Evolutionary conservation across 2,888 invertebrate genomes (phyloP).

Genomic region (Molanna angustata): DNA sequence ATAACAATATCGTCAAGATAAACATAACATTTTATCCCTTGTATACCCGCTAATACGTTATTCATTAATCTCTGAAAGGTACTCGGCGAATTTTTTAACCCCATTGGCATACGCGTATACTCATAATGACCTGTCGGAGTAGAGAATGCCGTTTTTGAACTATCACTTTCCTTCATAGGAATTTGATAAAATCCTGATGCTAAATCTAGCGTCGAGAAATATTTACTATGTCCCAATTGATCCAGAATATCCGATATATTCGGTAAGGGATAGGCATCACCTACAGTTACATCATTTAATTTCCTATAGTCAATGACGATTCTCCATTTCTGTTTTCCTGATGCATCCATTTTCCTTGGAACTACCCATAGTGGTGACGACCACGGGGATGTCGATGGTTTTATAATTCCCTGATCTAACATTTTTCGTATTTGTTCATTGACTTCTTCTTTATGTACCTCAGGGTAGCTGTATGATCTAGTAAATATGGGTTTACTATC

Average conservation of each 20-base stretch:
- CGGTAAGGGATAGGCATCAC: slow-evolving; percentile 39
- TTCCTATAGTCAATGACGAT: slow-evolving; percentile 41
- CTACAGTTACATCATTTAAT: slow-evolving; percentile 40
- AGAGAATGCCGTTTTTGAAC: slow-evolving; percentile 40
- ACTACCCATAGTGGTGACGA: slow-evolving; percentile 32
- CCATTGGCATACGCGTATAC: slow-evolving; percentile 40
- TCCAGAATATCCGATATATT: slow-evolving; percentile 40
- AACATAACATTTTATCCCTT: slow-evolving; percentile 37
- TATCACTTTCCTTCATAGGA: slow-evolving; percentile 35
- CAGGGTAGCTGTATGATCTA: slow-evolving; percentile 40
- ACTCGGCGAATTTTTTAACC: slow-evolving; percentile 42
- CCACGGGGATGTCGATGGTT: slow-evolving; percentile 35
- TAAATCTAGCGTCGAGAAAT: slow-evolving; percentile 40
- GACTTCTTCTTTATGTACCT: slow-evolving; percentile 38
- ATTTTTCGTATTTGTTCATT: slow-evolving; percentile 37
- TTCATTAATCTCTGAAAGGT: slow-evolving; percentile 42
- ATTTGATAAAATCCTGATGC: slow-evolving; percentile 42
- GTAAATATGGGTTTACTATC: slow-evolving; percentile 36
- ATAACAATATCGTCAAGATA: slow-evolving; percentile 40
- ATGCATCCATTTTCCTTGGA: slow-evolving; percentile 37
- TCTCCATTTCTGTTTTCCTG: slow-evolving; percentile 37
- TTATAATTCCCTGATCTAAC: slow-evolving; percentile 36
- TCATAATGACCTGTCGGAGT: slow-evolving; percentile 38
- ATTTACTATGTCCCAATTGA: slow-evolving; percentile 39
- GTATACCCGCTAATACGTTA: slow-evolving; percentile 37